Conservation (phyloP, 53 echinoderm and acorn worm genomes). For the Antedon mediterranea region DNA sequence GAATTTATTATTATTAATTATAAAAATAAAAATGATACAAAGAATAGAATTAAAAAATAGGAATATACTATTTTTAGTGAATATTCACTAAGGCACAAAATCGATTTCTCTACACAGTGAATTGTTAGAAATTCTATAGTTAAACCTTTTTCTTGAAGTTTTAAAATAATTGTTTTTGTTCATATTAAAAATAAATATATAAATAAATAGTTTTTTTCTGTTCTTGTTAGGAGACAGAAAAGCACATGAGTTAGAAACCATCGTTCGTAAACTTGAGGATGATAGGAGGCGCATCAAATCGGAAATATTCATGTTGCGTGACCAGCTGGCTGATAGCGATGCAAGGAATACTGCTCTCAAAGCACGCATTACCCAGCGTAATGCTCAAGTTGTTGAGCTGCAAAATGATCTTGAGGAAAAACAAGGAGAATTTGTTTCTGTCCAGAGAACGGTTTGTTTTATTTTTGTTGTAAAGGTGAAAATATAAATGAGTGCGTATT, state of each 20-base stretch:
- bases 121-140: no score
- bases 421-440: conserved; percentile 12
- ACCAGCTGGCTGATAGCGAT: conserved; percentile 44
- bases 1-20: no score
- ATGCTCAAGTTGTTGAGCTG: conserved; percentile 52
- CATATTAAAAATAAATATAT: no score
- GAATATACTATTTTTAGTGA: no score
- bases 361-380: conserved; percentile 39
- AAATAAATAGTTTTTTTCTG: neutral
- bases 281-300: conserved; percentile 28
- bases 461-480: no score
- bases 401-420: conserved; percentile 55
- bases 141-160: no score
- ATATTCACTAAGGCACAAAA: no score
- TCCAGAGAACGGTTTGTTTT: conserved; percentile 51
- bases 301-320: conserved; percentile 37
- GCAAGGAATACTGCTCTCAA: conserved; percentile 42
- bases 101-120: no score
- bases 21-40: no score
- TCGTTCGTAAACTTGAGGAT: conserved; percentile 52
- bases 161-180: no score
- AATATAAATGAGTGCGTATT: no score
- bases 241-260: conserved; percentile 45
- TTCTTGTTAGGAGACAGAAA: conserved; percentile 49
- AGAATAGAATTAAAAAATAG: no score